These are phyloP conservation scores for Cyanoderma ruficeps DNA, from an alignment of 2,113 vertebrate species.

Conservation along the genomic window DNA sequence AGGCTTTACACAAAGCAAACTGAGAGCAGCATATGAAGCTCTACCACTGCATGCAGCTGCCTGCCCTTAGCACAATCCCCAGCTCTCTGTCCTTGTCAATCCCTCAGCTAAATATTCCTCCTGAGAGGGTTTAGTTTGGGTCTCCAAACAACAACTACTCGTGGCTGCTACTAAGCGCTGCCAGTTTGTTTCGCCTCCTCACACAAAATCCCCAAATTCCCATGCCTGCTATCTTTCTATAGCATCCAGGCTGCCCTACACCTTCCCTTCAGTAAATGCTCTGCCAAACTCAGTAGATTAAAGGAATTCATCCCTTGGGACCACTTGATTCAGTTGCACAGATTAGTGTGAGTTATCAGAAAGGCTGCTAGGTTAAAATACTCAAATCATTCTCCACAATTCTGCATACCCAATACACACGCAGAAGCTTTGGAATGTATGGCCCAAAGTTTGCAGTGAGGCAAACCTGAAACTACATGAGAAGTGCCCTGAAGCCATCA, in stretches of 20 bases:
- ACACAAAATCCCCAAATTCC: not conserved
- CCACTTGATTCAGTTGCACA: not conserved
- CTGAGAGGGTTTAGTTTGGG: not conserved
- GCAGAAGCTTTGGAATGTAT: not conserved
- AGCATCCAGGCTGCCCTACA: not conserved
- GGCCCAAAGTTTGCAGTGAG: not conserved
- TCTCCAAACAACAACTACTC: not conserved
- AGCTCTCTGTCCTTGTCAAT: not conserved
- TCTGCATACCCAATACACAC: accelerated
- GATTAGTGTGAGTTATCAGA: not conserved
- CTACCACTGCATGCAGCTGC: accelerated
- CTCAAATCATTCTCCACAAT: not conserved
- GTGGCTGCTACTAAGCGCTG: not conserved
- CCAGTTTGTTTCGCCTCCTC: not conserved
- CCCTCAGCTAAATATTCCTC: not conserved
- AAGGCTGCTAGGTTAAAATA: not conserved
- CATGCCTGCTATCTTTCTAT: not conserved
- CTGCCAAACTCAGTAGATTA: not conserved
- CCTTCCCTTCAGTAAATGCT: not conserved
- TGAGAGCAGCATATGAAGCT: accelerated
- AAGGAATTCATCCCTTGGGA: not conserved
- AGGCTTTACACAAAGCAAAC: not conserved
- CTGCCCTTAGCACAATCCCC: not conserved
- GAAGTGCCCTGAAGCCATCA: not conserved
- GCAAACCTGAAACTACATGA: not conserved